These are phyloP conservation scores for Scrobipalpa atriplicella DNA, from an alignment of 2,888 invertebrate species.

Conservation along the genomic window DNA sequence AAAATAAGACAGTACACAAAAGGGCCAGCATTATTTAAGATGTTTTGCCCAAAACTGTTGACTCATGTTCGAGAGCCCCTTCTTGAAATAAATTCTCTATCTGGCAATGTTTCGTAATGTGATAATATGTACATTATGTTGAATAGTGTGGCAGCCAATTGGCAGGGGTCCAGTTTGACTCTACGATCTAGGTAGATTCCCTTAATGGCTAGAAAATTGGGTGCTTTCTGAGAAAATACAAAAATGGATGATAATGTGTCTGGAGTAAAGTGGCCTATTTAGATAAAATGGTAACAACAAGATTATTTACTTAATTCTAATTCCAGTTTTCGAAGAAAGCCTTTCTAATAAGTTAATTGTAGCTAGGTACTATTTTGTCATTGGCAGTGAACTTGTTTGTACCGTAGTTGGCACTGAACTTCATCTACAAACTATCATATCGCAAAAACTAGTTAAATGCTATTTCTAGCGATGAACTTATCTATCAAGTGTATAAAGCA, in stretches of 20 bases:
- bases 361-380: too few species aligned
- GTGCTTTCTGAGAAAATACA: conserved; percentile 17
- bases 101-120: conserved; percentile 23
- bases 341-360: too few species aligned
- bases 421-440: too few species aligned
- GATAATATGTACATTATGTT: conserved; percentile 18
- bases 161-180: not conserved
- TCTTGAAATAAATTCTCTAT: conserved; percentile 19
- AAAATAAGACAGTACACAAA: not conserved
- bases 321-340: too few species aligned
- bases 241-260: conserved; percentile 17
- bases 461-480: too few species aligned
- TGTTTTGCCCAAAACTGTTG: not conserved
- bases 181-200: conserved; percentile 29
- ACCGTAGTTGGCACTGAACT: too few species aligned
- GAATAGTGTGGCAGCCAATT: conserved; percentile 14
- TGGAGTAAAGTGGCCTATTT: not conserved
- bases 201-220: conserved; percentile 36
- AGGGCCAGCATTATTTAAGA: not conserved
- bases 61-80: not conserved
- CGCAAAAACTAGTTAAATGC: too few species aligned
- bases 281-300: not conserved
- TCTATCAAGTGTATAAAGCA: too few species aligned
- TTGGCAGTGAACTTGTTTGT: too few species aligned
- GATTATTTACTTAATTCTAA: too few species aligned